phyloP scores from a whole-genome alignment of 2,797 vertebrate genomes.

The Sebastes trivittatus region DNA sequence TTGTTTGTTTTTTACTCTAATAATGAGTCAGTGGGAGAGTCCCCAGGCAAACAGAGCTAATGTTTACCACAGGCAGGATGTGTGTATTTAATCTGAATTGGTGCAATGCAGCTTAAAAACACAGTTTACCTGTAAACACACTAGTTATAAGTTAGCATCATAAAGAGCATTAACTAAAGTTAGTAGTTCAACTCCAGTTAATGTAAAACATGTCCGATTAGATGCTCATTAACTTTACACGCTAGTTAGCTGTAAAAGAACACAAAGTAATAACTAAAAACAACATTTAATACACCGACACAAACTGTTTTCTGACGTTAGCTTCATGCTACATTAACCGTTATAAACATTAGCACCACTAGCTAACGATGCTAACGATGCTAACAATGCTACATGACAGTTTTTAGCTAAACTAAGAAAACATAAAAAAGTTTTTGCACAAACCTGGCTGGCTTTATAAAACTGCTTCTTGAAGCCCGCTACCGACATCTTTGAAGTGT shows the following conservation, averaged over 20 bases:
- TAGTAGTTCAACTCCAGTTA: background rate
- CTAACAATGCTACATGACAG: constrained; percentile 65
- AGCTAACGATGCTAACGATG: constrained; percentile 62
- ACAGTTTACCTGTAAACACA: background rate
- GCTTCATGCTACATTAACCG: background rate
- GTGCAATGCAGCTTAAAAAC: background rate
- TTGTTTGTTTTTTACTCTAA: no score
- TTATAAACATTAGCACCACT: constrained; percentile 13
- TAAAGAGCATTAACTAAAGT: background rate
- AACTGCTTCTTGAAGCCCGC: constrained; percentile 98
- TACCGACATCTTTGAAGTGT: constrained; percentile 90
- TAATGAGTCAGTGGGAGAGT: no score
- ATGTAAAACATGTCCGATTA: background rate
- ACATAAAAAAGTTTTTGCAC: constrained; percentile 67
- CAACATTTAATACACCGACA: background rate
- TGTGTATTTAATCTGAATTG: background rate
- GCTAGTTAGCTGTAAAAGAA: background rate
- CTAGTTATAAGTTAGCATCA: background rate
- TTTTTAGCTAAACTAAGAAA: constrained; percentile 45
- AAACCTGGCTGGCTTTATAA: constrained; percentile 98
- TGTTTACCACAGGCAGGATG: constrained; percentile 32
- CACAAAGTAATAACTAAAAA: background rate
- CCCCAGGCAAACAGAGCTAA: background rate
- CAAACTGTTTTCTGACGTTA: background rate
- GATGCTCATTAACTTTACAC: background rate